These are phyloP conservation scores for Tiphia femorata DNA, from an alignment of 2,888 invertebrate species.

Conservation along the genomic window DNA sequence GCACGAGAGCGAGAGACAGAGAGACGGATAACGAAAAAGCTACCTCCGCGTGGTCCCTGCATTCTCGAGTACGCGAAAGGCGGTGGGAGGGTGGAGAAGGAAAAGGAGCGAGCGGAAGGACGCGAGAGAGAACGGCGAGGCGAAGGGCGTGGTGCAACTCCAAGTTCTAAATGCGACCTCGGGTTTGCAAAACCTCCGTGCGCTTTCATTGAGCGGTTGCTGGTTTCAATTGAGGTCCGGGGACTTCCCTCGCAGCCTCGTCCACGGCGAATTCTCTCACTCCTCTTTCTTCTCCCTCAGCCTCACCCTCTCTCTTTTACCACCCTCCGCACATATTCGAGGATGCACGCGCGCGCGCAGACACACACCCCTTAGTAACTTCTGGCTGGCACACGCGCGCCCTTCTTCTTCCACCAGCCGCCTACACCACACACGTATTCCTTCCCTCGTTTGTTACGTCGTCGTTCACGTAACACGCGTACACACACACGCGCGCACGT, in stretches of 20 bases:
- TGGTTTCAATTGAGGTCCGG: slow-evolving; percentile 36
- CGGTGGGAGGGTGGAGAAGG: not conserved
- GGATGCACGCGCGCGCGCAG: too few species aligned
- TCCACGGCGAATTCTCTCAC: slow-evolving; percentile 8
- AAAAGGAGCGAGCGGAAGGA: not conserved
- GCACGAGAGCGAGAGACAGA: slow-evolving; percentile 12
- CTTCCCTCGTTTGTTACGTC: slow-evolving; percentile 27
- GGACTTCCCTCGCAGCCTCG: slow-evolving; percentile 17
- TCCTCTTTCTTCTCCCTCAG: slow-evolving; percentile 11
- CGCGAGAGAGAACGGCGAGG: not conserved
- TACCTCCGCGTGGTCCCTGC: slow-evolving; percentile 1
- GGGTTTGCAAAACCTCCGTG: slow-evolving; percentile 50
- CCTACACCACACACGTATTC: not conserved
- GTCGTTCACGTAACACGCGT: not conserved
- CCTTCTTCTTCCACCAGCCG: slow-evolving; percentile 6
- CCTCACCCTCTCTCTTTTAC: not conserved
- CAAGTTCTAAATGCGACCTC: slow-evolving; percentile 44
- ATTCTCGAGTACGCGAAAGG: not conserved
- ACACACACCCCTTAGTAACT: too few species aligned
- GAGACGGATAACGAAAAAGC: slow-evolving; percentile 31
- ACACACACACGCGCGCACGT: not conserved
- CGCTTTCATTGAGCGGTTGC: slow-evolving; percentile 42
- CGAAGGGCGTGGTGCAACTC: slow-evolving; percentile 15
- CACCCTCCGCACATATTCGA: too few species aligned
- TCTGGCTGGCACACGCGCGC: too few species aligned